Base-by-base conservation (phyloP, 2,797 vertebrate species). In the Schizopygopsis pylzovi region DNA sequence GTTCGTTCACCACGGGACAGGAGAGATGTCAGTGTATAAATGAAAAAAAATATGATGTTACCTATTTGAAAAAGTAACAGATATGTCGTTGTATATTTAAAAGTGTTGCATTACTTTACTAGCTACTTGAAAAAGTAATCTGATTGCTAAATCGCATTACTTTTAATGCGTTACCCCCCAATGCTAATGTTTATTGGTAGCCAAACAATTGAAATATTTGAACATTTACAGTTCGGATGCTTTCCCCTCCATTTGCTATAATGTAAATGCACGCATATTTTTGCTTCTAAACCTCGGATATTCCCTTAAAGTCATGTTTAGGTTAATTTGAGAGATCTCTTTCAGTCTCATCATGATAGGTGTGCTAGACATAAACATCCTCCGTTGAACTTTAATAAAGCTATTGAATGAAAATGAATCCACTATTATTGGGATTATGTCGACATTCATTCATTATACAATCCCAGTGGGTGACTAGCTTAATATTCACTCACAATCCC, bases 401-500 rank as follows among this genome's bases (percentile, higher is more conserved):
- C 33, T 81, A 85, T 85, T 87, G 85, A 88, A 93, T 93, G 87
- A 90, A 91, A 94, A 94, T 91, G 92, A 94, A 92, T 94, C 91
- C 92, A 93, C 92, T 90, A 93, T 94, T 93, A 93, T 92, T 65
- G 90, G 93, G 94, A 95, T 95, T 95, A 95, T 92, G 88, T 90
- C 92, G 91, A 91, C 94, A 94, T 95, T 95, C 93, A 94, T 94
- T 94, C 93, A 95, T 94, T 95, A 95, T 92, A 91, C 93, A 94
- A 92, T 95, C 93, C 94, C 94, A 93, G 85, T 93, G 94, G 94
- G 93, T 95, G 93, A 91, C 89, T 91, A 92, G 90, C 91, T 94
- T 94, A 94, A 94, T 94, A 92, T 92, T 94, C 92, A 90, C 91
- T 90, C 92, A 91, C 92, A 94, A 91, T 93, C 92, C 91, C 91